Conservation (phyloP, 2,888 invertebrate genomes). For the Encarsia formosa region DNA sequence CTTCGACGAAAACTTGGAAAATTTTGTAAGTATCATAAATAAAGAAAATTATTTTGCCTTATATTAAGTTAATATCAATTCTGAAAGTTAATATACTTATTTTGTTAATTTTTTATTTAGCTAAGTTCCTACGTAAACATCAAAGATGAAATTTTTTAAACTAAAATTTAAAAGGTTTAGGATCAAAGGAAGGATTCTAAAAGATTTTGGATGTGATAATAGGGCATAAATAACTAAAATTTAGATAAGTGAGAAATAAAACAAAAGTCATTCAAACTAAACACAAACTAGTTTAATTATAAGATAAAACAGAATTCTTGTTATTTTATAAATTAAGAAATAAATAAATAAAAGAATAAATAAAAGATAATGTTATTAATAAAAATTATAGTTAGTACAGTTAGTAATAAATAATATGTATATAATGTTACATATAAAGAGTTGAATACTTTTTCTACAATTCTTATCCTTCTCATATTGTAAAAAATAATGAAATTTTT, state of each 20-base stretch:
- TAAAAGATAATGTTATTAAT: slow-evolving; percentile 34
- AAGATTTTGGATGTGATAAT: slow-evolving; percentile 18
- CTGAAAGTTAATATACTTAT: too few species aligned
- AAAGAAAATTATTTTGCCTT: too few species aligned
- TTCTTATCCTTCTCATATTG: slow-evolving; percentile 11
- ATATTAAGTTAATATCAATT: too few species aligned
- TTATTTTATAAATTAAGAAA: slow-evolving; percentile 49
- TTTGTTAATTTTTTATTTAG: too few species aligned
- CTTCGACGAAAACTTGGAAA: too few species aligned
- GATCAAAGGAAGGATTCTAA: too few species aligned
- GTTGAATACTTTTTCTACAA: slow-evolving; percentile 24
- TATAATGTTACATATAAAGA: slow-evolving; percentile 22
- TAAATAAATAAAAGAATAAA: slow-evolving; percentile 50
- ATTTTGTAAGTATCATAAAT: too few species aligned
- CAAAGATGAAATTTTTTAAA: too few species aligned
- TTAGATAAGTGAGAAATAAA: slow-evolving; percentile 24
- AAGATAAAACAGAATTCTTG: slow-evolving; percentile 51
- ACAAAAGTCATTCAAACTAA: slow-evolving; percentile 44
- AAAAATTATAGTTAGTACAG: slow-evolving; percentile 28
- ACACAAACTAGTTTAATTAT: slow-evolving; percentile 52
- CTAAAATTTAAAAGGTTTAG: too few species aligned
- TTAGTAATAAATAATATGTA: slow-evolving; percentile 30
- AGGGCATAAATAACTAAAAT: slow-evolving; percentile 21
- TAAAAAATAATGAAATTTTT: too few species aligned
- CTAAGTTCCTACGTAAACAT: too few species aligned